These are phyloP conservation scores for Turnix velox DNA, from an alignment of 2,113 vertebrate species.

Conservation along the genomic window DNA sequence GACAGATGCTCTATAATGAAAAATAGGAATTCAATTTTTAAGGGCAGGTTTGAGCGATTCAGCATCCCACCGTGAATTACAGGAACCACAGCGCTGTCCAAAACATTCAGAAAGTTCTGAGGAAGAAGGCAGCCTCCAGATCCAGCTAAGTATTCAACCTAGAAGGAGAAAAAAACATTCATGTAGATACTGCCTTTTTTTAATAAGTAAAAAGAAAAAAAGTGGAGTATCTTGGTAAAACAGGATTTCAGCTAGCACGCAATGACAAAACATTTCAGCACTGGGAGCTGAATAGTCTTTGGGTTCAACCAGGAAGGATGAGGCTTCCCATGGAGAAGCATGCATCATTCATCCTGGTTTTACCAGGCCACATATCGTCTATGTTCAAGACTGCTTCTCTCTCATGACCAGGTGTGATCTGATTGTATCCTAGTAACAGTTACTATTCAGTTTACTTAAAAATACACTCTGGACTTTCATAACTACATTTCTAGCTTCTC, in stretches of 20 bases:
- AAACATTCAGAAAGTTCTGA: constrained; percentile 89
- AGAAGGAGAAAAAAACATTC: not conserved
- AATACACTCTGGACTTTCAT: not conserved
- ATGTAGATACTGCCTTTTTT: not conserved
- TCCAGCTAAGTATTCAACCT: constrained; percentile 94
- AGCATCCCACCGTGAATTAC: constrained; percentile 87
- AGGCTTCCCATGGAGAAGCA: not conserved
- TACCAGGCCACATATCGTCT: not conserved
- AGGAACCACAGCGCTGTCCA: constrained; percentile 88
- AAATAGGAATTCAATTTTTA: constrained; percentile 91
- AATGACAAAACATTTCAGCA: not conserved
- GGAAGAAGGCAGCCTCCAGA: constrained; percentile 85
- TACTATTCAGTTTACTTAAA: not conserved
- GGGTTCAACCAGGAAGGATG: not conserved
- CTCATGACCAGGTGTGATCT: not conserved
- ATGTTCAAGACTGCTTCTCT: not conserved
- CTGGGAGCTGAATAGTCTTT: not conserved
- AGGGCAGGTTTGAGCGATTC: constrained; percentile 74
- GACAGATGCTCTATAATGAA: constrained; percentile 84
- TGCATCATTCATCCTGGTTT: too few species aligned
- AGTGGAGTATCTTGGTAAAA: not conserved
- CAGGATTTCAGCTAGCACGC: not conserved
- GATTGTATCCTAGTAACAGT: not conserved
- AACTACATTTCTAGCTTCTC: not conserved
- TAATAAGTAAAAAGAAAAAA: not conserved